Evolutionary conservation across 2,797 vertebrate species (phyloP), one percentile per base, ranked within the genome.

Genomic region (Gymnocypris eckloni): DNA sequence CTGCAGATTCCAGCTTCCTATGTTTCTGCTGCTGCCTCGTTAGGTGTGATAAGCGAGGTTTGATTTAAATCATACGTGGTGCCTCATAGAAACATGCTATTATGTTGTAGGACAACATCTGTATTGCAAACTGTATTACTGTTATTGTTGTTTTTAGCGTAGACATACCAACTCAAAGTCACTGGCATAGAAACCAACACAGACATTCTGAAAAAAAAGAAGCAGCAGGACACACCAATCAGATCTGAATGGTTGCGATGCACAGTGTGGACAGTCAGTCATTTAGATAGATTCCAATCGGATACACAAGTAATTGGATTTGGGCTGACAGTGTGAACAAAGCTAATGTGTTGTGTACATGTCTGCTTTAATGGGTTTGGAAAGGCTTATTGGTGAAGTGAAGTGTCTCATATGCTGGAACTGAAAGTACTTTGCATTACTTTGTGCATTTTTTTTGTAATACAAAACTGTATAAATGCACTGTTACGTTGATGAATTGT

Each of bases 401-500:
- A 41, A 25, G 76, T 41, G 37, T 78, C 37, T 59, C 37, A 18
- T 64, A 45, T 79, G 4, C 9, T 79, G 41, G 10, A 66, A 20
- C 9, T 79, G 41, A 3, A 66, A 20, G 3, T 45, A 41, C 28
- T 67, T 20, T 48, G 5, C 6, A 20, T 73, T 48, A 48, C 6
- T 70, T 20, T 41, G 11, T 33, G 15, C 64, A 67, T 67, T 37
- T 20, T 10, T 41, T 70, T 41, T 70, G 39, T 70, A 69, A 66
- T 66, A 66, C 61, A 69, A 69, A 69, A 39, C 67, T 69, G 10
- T 4, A 41, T 56, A 64, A 61, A 79, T 67, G 61, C 66, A 81
- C 64, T 69, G 45, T 41, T 39, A 25, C n/a, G 18, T 33, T 37
- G 66, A 70, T 54, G 45, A 54, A 80, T 67, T 67, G 59, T 54